A percentile compares a stretch with the other conserved stretches of the same genome.
Conservation (phyloP, 2,113 vertebrate genomes). For the Todiramphus saurophagus region DNA sequence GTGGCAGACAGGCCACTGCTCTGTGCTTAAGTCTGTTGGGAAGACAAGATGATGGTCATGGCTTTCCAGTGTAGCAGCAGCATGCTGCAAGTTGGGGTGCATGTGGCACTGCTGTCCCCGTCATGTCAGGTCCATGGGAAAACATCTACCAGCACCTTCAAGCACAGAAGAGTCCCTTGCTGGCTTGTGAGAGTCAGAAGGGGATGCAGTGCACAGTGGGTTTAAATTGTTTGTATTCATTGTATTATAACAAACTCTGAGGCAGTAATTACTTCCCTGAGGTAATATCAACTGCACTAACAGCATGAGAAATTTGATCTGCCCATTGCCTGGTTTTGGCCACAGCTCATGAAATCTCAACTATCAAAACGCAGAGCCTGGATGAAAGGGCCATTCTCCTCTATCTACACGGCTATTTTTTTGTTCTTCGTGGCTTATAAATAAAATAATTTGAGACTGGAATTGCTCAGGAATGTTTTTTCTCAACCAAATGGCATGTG, state of each 20-base stretch:
- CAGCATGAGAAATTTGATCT: slow-evolving; percentile 43
- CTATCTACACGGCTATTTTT: neutral
- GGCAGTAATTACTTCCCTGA: slow-evolving; percentile 51
- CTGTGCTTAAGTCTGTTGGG: neutral
- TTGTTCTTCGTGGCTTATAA: neutral
- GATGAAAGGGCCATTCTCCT: slow-evolving; percentile 36
- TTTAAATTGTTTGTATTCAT: neutral
- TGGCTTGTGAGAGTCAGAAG: neutral
- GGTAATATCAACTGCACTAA: slow-evolving; percentile 14
- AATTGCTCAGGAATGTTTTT: neutral
- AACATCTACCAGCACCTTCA: neutral
- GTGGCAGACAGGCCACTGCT: neutral
- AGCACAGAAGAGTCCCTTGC: neutral
- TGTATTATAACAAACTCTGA: neutral
- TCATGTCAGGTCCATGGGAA: neutral
- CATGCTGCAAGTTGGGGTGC: neutral
- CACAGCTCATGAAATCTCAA: slow-evolving; percentile 22
- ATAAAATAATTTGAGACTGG: neutral
- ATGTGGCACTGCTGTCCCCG: neutral
- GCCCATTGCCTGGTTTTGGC: neutral
- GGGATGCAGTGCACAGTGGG: neutral
- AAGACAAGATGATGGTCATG: fast-evolving
- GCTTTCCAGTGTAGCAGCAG: neutral
- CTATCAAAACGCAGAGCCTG: neutral
- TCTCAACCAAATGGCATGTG: neutral